A percentile compares a stretch with the other conserved stretches of the same genome.
These are phyloP conservation scores for Pseudolycoriella hygida DNA, from an alignment of 2,888 invertebrate species.

Conservation along the genomic window DNA sequence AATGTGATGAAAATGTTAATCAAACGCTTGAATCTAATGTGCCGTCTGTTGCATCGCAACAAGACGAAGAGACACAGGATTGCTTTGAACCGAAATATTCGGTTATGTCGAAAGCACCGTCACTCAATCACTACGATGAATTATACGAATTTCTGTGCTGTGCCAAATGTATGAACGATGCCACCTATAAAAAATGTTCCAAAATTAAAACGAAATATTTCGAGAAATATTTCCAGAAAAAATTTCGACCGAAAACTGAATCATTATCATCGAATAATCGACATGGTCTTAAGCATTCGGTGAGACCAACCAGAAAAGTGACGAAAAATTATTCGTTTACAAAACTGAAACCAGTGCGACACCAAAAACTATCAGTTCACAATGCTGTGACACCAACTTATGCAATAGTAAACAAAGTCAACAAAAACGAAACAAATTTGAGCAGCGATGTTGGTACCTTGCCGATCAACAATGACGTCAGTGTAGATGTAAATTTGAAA, in stretches of 20 bases:
- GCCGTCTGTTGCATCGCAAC: background rate
- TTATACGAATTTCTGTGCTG: slow-evolving; percentile 29
- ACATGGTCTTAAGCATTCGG: background rate
- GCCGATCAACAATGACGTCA: background rate
- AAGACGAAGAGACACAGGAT: background rate
- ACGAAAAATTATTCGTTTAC: background rate
- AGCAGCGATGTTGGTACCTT: background rate
- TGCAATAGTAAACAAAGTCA: slow-evolving; percentile 22
- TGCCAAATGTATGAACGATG: slow-evolving; percentile 27
- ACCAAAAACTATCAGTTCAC: background rate
- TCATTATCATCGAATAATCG: background rate
- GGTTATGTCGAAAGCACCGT: slow-evolving; percentile 11
- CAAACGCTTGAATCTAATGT: background rate
- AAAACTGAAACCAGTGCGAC: background rate
- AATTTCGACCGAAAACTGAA: background rate
- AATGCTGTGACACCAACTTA: slow-evolving; percentile 15
- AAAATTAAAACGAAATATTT: slow-evolving; percentile 1
- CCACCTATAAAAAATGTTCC: slow-evolving; percentile 8
- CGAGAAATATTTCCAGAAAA: background rate
- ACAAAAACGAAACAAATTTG: background rate
- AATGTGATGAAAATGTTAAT: background rate
- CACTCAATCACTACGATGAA: slow-evolving; percentile 16
- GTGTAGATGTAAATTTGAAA: background rate
- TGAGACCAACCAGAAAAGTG: background rate
- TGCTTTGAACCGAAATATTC: slow-evolving; percentile 24